A percentile compares a stretch with the other conserved stretches of the same genome.
Evolutionary conservation across 1,140 invertebrate genomes (phyloP).

Genomic region (Eubasilissa regina): DNA sequence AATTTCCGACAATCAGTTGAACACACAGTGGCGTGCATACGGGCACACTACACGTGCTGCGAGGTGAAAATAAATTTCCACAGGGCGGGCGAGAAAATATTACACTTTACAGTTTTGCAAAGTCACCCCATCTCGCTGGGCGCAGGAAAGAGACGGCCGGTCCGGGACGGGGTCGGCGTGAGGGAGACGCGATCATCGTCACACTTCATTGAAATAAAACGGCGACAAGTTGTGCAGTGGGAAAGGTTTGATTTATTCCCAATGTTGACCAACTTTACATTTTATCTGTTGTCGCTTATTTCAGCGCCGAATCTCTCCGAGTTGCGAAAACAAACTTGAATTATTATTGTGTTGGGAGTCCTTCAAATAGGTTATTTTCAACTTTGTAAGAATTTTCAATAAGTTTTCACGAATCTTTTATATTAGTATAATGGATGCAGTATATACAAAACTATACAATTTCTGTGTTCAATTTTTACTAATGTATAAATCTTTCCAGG

Average conservation of each 20-base stretch:
- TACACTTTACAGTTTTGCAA: constrained; percentile 36
- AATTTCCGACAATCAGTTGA: constrained; percentile 34
- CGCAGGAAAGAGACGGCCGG: constrained; percentile 16
- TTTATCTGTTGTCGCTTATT: constrained; percentile 14
- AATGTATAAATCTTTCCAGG: too few species aligned
- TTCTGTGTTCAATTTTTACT: too few species aligned
- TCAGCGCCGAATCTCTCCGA: not conserved
- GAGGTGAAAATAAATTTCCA: constrained; percentile 22
- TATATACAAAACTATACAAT: not conserved
- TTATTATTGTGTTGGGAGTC: not conserved
- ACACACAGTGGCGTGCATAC: not conserved
- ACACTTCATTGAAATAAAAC: constrained; percentile 37
- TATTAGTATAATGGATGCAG: not conserved
- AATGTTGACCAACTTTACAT: constrained; percentile 40
- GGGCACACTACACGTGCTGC: not conserved
- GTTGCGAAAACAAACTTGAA: constrained; percentile 15
- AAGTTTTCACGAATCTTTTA: too few species aligned
- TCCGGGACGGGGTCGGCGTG: not conserved
- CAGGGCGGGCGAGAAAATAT: constrained; percentile 25
- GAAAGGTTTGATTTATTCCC: constrained; percentile 33
- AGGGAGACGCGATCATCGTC: constrained; percentile 36
- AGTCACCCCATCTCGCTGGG: not conserved
- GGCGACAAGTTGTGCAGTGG: constrained; percentile 38
- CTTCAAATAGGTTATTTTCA: not conserved
- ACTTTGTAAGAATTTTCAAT: too few species aligned